Base-by-base conservation (phyloP, 2,113 vertebrate genomes). In the Cebidichthys violaceus region DNA sequence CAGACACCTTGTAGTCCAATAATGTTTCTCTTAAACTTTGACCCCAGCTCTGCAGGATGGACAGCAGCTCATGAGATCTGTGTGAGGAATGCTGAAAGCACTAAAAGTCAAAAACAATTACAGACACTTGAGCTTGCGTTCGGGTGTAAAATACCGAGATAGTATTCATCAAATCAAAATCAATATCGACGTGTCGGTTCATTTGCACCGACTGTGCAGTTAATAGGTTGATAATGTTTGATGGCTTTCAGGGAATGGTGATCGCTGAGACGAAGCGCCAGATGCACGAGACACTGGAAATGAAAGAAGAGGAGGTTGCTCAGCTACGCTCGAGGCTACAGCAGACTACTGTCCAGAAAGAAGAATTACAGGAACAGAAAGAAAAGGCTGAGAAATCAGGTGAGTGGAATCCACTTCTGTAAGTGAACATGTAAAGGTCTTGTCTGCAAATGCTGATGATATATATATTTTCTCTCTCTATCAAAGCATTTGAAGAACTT, bases 211-310 rank as follows among this genome's bases (percentile, higher is more conserved):
- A 57, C 27, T 22, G 4, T 3, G 18, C 10, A 54, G 31, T n/a
- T 43, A n/a, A 60, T 45, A 31, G 2, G 37, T 54, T 47, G 20
- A 27, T 71, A 75, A n/a, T 71, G 18, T 29, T 55, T 64, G 8
- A 31, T 81, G 64, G 43, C 83, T 90, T 87, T 93, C 82, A 99
- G 98, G 98, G 97, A 71, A 99, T 99, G 97, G 97, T 99, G 33
- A 99, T 99, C 79, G 97, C 98, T 55, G 98, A 99, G 94, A 98
- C 97, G 31, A 99, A 99, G 89, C 94, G 97, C 8, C 98, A 99
- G 89, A 99, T 99, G 97, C 98, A 99, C 4, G 98, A 99, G 90
- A 99, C 97, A 0, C 68, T 99, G 90, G 98, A 99, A 93, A 96
- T 98, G 94, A 99, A 99, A 88, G 98, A 99, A 90, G 98, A 99